Conservation (phyloP, 2,888 invertebrate genomes). For the Notocelia uddmanniana region DNA sequence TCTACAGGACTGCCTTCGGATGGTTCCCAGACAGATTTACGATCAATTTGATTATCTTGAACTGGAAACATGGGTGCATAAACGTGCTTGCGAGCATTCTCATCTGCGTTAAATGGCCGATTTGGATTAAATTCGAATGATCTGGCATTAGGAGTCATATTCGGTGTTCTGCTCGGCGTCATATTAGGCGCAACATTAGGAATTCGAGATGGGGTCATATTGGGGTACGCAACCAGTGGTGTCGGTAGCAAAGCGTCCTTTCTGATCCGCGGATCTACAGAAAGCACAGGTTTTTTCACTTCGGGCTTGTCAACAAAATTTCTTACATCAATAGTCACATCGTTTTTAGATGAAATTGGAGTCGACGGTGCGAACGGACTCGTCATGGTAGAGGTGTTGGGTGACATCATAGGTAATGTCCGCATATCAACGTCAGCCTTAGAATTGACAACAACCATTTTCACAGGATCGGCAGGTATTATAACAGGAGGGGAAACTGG, state of each 20-base stretch:
- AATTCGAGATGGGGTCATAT: slow-evolving; percentile 38
- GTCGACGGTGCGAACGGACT: slow-evolving; percentile 26
- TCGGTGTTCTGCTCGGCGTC: slow-evolving; percentile 49
- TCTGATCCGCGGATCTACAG: slow-evolving; percentile 67
- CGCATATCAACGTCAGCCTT: slow-evolving; percentile 76
- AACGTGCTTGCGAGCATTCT: slow-evolving; percentile 64
- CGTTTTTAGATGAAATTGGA: slow-evolving; percentile 38
- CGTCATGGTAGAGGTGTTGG: slow-evolving; percentile 25
- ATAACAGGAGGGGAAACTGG: slow-evolving; percentile 67
- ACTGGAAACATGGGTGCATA: slow-evolving; percentile 67
- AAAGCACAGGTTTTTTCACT: slow-evolving; percentile 43
- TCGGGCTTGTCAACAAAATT: slow-evolving; percentile 51
- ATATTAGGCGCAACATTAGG: slow-evolving; percentile 52
- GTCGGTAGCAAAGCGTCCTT: slow-evolving; percentile 23
- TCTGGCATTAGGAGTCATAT: slow-evolving; percentile 56
- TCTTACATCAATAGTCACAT: slow-evolving; percentile 34
- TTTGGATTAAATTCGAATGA: slow-evolving; percentile 64
- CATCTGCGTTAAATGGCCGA: slow-evolving; percentile 63
- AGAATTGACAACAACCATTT: slow-evolving; percentile 53
- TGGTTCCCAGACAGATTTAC: slow-evolving; percentile 52
- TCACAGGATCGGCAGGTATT: slow-evolving; percentile 75
- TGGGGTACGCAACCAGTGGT: slow-evolving; percentile 40
- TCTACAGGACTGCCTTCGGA: slow-evolving; percentile 28
- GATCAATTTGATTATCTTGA: slow-evolving; percentile 57
- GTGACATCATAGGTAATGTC: slow-evolving; percentile 56